Evolutionary conservation across 2,113 vertebrate species (phyloP).

Genomic region (Galbula dea): DNA sequence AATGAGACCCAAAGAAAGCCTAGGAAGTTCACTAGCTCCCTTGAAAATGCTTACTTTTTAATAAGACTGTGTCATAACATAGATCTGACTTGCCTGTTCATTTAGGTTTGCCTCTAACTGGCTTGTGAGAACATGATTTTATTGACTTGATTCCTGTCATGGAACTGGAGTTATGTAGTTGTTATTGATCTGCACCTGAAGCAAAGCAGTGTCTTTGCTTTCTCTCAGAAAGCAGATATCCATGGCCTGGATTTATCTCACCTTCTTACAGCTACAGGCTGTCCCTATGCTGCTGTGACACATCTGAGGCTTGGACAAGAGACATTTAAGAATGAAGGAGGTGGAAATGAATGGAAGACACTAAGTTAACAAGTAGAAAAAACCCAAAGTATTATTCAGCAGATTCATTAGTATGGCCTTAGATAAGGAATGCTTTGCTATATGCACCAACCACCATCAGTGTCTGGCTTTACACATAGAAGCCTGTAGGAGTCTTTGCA

Average conservation of each 20-base stretch:
- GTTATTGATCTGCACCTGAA: background rate
- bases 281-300: background rate
- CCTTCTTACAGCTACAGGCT: background rate
- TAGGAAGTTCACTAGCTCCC: background rate
- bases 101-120: background rate
- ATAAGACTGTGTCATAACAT: background rate
- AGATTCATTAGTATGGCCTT: background rate
- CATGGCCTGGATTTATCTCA: background rate
- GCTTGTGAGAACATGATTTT: background rate
- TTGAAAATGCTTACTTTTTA: background rate
- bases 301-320: background rate
- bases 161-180: background rate
- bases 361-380: background rate
- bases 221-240: background rate
- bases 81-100: background rate
- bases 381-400: background rate
- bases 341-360: background rate
- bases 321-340: background rate
- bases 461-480: background rate
- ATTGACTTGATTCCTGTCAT: slow-evolving; percentile 12
- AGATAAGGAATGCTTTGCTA: background rate
- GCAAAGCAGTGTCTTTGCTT: background rate
- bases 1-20: background rate
- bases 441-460: background rate
- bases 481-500: background rate